Evolutionary conservation across 2,888 invertebrate species (phyloP).

Genomic region (Drosophila limbata): DNA sequence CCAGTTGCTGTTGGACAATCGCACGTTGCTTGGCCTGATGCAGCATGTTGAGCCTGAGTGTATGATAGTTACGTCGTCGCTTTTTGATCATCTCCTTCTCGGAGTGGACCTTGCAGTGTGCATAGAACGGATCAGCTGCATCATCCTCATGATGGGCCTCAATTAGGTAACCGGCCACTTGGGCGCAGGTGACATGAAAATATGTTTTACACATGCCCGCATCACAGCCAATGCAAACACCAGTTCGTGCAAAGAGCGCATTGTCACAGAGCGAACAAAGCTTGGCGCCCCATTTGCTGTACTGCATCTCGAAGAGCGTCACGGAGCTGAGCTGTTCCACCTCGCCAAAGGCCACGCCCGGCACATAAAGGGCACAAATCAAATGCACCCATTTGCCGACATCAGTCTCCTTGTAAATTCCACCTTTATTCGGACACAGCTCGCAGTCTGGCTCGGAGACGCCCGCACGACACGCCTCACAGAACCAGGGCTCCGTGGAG

Average conservation of each 20-base stretch:
- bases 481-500: conserved; percentile 99
- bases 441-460: conserved; percentile 96
- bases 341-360: conserved; percentile 98
- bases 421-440: conserved; percentile 96
- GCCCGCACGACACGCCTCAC: conserved; percentile 98
- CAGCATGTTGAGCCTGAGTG: conserved; percentile 92
- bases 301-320: conserved; percentile 98
- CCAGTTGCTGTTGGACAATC: conserved; percentile 52
- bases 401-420: conserved; percentile 98
- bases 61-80: conserved; percentile 93
- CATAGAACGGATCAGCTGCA: conserved; percentile 98
- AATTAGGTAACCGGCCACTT: conserved; percentile 95
- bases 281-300: conserved; percentile 97
- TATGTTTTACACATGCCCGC: conserved; percentile 99
- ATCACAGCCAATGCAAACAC: conserved; percentile 98
- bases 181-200: conserved; percentile 99
- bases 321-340: conserved; percentile 95
- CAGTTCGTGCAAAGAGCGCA: conserved; percentile 93
- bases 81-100: conserved; percentile 94
- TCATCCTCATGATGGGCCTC: conserved; percentile 97
- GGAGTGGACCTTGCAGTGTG: conserved; percentile 97
- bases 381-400: conserved; percentile 99
- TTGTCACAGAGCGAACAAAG: conserved; percentile 96
- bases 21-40: conserved; percentile 87
- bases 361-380: conserved; percentile 98